Evolutionary conservation across 2,888 invertebrate genomes (phyloP), one percentile per base, ranked within the genome.

Genomic region (Trachelus stipa): DNA sequence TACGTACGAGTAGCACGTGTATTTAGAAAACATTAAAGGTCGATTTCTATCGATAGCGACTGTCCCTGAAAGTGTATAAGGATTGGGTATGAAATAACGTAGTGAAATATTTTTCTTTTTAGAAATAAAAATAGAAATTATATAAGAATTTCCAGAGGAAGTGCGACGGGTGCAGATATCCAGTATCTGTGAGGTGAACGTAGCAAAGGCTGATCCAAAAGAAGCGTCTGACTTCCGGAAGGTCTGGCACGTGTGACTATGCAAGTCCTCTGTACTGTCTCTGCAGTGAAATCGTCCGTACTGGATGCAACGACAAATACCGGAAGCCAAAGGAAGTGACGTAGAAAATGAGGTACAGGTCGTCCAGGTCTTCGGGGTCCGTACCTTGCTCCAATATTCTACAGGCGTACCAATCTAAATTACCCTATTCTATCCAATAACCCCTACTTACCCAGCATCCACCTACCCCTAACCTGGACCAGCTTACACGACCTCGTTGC

Each of bases 201-300:
- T 23, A 56, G 40, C 4, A 1, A 40, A 15, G 56, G 23, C 56
- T 23, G 56, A 56, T 56, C 23, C 56, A 56, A 56, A 56, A 56
- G 56, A 56, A 56, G 56, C 56, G 56, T 23, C 56, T 23, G 56
- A 56, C 56, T 56, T 56, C 56, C 56, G 56, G 56, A 23, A 56
- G 3, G 56, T 56, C 56, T 23, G 56, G 23, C 56, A 23, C 56
- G 56, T 56, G 56, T 56, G 56, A 11, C 56, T 56, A 56, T 56
- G 56, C 56, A 56, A 56, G 56, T 9, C 56, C 56, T 56, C 56
- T 9, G 9, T 2, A 23, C 37, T 30, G 74, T 34, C 74, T 74
- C 35, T 35, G 23, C 74, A 82, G 82, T 84, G 84, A 84, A 84
- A 84, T 84, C 85, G 84, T 74, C 78, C 84, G 84, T 84, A 79